Evolutionary conservation across 1,140 invertebrate genomes (phyloP).

Genomic region (Macrocentrus cingulum): DNA sequence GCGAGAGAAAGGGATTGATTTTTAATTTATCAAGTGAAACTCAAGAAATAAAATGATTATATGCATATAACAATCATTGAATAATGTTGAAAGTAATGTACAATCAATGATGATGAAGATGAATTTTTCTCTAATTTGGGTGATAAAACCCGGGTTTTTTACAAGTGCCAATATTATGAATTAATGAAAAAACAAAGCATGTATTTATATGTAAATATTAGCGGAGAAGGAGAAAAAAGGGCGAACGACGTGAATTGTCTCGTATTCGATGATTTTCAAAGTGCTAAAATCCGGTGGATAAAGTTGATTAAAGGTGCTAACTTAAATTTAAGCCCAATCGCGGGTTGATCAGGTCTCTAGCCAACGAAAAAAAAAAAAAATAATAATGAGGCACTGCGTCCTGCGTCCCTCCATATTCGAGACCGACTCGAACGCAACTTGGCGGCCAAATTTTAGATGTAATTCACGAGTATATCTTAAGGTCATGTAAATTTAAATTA

Average conservation of each 20-base stretch:
- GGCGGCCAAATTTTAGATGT: slow-evolving; percentile 27
- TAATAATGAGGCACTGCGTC: slow-evolving; percentile 7
- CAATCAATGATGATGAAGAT: slow-evolving; percentile 16
- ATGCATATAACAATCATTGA: slow-evolving; percentile 10
- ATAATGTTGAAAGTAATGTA: slow-evolving; percentile 20
- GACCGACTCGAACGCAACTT: slow-evolving; percentile 31
- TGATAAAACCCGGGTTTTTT: not conserved
- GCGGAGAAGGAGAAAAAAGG: too few relatives aligned
- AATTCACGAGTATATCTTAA: not conserved
- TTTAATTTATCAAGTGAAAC: not conserved
- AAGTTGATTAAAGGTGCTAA: slow-evolving; percentile 49
- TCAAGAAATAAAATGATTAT: not conserved
- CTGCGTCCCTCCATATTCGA: slow-evolving; percentile 30
- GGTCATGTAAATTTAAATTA: slow-evolving; percentile 9
- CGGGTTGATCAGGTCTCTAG: slow-evolving; percentile 32
- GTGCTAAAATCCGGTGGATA: slow-evolving; percentile 19
- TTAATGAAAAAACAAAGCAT: slow-evolving; percentile 3
- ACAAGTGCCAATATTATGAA: slow-evolving; percentile 14
- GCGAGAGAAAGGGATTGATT: slow-evolving; percentile 10
- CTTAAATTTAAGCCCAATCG: slow-evolving; percentile 40
- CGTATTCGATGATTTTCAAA: slow-evolving; percentile 4
- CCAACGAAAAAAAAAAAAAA: slow-evolving; percentile 19
- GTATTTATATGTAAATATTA: slow-evolving; percentile 8
- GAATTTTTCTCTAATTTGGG: not conserved
- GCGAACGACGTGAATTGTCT: slow-evolving; percentile 19